Conservation (phyloP, 2,797 vertebrate genomes). For the Babyrousa celebensis region DNA sequence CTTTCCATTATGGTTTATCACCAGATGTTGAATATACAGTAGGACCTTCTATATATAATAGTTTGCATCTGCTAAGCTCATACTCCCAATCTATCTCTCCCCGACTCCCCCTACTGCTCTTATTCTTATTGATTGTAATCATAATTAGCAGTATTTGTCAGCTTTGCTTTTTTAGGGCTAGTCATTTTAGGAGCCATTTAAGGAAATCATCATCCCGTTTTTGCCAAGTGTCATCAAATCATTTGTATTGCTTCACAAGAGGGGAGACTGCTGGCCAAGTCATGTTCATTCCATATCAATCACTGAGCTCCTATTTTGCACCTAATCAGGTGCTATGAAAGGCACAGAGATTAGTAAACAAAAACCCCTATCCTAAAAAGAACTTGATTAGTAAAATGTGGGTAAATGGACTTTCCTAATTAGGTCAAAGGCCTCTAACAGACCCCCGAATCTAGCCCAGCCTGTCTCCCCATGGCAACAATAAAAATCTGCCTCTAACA, state of each 20-base stretch:
- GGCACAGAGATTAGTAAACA: constrained; percentile 15
- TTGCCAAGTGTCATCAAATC: constrained; percentile 51
- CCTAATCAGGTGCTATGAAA: neutral
- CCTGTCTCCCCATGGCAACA: neutral
- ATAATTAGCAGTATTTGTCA: constrained; percentile 44
- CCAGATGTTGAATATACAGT: too few relatives aligned
- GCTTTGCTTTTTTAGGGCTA: constrained; percentile 27
- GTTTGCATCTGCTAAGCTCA: too few relatives aligned
- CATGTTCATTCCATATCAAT: neutral
- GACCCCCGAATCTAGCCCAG: neutral
- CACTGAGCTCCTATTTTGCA: constrained; percentile 1
- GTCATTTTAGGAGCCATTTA: constrained; percentile 18
- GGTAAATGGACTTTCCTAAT: constrained; percentile 12
- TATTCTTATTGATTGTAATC: constrained; percentile 44
- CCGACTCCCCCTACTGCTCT: neutral
- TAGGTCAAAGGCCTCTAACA: neutral
- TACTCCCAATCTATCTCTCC: too few relatives aligned
- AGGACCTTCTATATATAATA: too few relatives aligned
- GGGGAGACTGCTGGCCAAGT: constrained; percentile 5
- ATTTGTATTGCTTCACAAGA: constrained; percentile 42
- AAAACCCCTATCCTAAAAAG: neutral
- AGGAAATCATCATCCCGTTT: constrained; percentile 33
- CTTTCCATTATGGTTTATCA: too few relatives aligned
- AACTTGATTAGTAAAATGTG: neutral
- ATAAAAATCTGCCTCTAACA: constrained; percentile 40